These are phyloP conservation scores for Andrena camellia DNA, from an alignment of 2,888 invertebrate genomes.

Conservation along the genomic window DNA sequence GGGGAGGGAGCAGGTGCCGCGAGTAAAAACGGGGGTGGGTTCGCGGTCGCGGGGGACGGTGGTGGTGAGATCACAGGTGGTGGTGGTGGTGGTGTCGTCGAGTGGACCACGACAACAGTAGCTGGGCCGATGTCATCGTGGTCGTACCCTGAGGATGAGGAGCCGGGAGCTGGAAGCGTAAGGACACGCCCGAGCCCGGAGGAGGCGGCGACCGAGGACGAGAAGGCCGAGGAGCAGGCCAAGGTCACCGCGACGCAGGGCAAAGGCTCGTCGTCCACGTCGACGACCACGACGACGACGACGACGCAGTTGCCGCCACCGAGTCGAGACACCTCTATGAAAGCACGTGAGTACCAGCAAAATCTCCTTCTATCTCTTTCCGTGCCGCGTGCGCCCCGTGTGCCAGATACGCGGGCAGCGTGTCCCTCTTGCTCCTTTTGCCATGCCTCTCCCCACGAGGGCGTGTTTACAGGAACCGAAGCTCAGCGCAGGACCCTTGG, in stretches of 20 bases:
- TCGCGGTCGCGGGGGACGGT: conserved; percentile 60
- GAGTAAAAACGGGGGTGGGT: conserved; percentile 50
- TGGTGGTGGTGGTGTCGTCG: conserved; percentile 73
- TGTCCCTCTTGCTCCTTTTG: conserved; percentile 58
- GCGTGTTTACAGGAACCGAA: conserved; percentile 74
- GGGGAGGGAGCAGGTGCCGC: conserved; percentile 45
- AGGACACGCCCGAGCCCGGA: conserved; percentile 76
- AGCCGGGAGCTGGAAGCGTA: conserved; percentile 79
- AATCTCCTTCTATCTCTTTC: conserved; percentile 9
- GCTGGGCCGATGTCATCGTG: conserved; percentile 83
- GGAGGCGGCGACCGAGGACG: conserved; percentile 60
- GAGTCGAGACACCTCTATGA: conserved; percentile 82
- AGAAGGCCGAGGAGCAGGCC: conserved; percentile 68
- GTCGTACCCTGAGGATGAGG: conserved; percentile 79
- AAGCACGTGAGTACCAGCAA: conserved; percentile 78
- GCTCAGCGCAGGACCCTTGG: conserved; percentile 69
- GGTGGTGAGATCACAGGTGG: conserved; percentile 67
- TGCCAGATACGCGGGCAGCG: conserved; percentile 4
- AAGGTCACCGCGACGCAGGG: conserved; percentile 66
- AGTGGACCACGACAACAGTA: conserved; percentile 78
- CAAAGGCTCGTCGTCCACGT: conserved; percentile 68
- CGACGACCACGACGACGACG: conserved; percentile 64
- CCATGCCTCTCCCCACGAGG: conserved; percentile 60
- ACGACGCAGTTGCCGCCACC: conserved; percentile 78
- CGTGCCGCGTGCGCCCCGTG: background rate